phyloP scores from a whole-genome alignment of 2,888 invertebrate genomes.

The Eurytoma californica region DNA sequence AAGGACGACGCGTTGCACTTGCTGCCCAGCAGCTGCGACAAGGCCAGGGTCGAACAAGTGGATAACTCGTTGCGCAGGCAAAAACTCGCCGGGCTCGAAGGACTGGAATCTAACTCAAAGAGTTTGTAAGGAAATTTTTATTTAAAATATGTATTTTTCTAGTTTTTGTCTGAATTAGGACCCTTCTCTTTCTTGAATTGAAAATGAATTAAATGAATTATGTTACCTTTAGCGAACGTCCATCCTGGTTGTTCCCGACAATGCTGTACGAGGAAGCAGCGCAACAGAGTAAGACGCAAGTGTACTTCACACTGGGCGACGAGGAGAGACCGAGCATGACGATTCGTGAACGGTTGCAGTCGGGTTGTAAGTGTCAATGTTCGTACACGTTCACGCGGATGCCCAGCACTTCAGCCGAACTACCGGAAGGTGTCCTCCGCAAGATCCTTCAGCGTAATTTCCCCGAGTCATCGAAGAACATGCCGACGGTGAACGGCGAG shows the following conservation, averaged over 20 bases:
- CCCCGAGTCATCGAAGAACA: conserved; percentile 71
- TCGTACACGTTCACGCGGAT: conserved; percentile 67
- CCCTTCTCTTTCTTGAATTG: no score
- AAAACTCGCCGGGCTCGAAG: conserved; percentile 34
- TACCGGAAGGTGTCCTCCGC: conserved; percentile 68
- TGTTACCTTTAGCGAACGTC: conserved; percentile 16
- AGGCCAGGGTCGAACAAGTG: no score
- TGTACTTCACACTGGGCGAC: conserved; percentile 69
- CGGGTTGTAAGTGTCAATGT: conserved; percentile 66
- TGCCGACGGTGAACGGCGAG: conserved; percentile 61
- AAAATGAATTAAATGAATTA: no score
- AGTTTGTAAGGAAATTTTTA: conserved; percentile 40
- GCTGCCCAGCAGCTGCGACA: no score
- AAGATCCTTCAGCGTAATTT: conserved; percentile 72
- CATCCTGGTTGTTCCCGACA: background rate
- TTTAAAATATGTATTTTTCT: no score
- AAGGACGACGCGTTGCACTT: conserved; percentile 42
- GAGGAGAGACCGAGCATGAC: conserved; percentile 63
- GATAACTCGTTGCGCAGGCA: conserved; percentile 29
- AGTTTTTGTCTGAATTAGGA: no score
- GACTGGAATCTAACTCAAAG: conserved; percentile 27
- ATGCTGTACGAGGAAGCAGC: conserved; percentile 14
- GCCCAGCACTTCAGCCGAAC: conserved; percentile 70
- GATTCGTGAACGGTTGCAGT: conserved; percentile 49
- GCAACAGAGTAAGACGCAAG: conserved; percentile 59